Conservation (phyloP, 2,888 invertebrate genomes). For the Fragum whitleyi region DNA sequence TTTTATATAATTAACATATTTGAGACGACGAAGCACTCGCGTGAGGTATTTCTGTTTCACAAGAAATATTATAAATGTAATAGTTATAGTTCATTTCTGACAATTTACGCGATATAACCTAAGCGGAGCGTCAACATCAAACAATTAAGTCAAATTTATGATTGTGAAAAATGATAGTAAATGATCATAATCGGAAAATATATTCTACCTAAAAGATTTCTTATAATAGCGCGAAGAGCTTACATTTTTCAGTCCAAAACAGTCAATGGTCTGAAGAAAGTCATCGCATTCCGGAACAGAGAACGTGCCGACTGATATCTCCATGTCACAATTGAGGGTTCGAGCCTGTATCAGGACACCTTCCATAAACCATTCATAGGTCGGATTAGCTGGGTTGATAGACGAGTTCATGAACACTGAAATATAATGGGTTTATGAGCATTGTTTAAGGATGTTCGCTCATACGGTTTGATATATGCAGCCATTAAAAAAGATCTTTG, state of each 20-base stretch:
- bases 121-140: too few species aligned
- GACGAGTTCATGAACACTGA: constrained; percentile 41
- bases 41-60: too few species aligned
- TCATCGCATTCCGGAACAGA: constrained; percentile 16
- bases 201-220: too few species aligned
- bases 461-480: background rate
- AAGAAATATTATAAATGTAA: too few species aligned
- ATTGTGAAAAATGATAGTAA: too few species aligned
- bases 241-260: constrained; percentile 31
- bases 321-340: constrained; percentile 18
- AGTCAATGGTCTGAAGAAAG: constrained; percentile 34
- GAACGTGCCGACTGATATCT: constrained; percentile 19
- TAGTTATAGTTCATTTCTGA: too few species aligned
- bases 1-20: too few species aligned
- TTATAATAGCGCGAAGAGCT: background rate
- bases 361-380: constrained; percentile 51
- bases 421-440: constrained; percentile 4
- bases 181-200: too few species aligned
- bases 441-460: background rate
- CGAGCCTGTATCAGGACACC: constrained; percentile 48
- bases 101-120: too few species aligned
- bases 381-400: constrained; percentile 31
- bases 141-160: too few species aligned
- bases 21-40: too few species aligned
- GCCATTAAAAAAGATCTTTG: too few species aligned